phyloP scores from a whole-genome alignment of 2,113 vertebrate species.

The Tychaedon coryphoeus region DNA sequence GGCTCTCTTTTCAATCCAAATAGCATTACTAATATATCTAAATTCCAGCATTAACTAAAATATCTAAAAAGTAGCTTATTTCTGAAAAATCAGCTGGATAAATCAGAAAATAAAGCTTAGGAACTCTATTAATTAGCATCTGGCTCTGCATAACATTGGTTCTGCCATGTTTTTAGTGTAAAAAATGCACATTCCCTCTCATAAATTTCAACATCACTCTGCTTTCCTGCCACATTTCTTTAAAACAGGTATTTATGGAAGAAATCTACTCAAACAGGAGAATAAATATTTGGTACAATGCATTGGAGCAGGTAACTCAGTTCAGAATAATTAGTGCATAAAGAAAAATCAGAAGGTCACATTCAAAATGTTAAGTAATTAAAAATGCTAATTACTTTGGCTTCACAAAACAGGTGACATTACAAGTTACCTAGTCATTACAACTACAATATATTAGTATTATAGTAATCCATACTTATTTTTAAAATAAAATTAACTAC shows the following conservation, averaged over 20 bases:
- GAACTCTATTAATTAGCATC: neutral
- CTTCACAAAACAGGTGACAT: neutral
- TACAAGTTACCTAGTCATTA: neutral
- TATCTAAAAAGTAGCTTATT: neutral
- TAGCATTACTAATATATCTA: neutral
- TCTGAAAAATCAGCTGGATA: neutral
- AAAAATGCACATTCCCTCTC: neutral
- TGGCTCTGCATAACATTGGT: rapidly evolving
- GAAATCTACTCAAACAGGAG: neutral
- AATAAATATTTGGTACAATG: neutral
- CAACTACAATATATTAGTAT: neutral
- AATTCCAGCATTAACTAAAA: neutral
- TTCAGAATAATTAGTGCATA: neutral
- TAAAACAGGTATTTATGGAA: neutral
- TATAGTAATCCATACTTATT: neutral
- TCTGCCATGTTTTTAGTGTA: neutral
- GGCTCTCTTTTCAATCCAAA: neutral
- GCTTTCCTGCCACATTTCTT: neutral
- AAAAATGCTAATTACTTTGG: neutral
- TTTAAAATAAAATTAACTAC: neutral
- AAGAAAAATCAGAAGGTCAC: neutral
- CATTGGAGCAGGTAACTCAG: neutral
- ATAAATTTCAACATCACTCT: neutral
- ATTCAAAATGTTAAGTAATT: neutral
- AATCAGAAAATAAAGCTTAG: neutral